phyloP scores from a whole-genome alignment of 2,888 invertebrate species.

The Eupithecia vulgata region DNA sequence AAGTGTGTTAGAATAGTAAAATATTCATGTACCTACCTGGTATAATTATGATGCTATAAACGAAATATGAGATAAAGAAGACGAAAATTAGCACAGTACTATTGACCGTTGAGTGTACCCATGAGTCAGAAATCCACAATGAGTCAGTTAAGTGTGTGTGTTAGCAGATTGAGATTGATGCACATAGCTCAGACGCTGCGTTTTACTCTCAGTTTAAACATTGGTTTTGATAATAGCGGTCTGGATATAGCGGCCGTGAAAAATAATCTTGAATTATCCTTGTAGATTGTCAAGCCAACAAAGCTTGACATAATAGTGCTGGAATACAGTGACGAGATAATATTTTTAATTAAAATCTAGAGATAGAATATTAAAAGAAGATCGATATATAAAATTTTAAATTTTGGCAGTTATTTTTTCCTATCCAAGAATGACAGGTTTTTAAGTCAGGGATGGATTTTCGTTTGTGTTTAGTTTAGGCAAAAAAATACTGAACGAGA shows the following conservation, averaged over 20 bases:
- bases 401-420: background rate
- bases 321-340: background rate
- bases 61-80: too few relatives aligned
- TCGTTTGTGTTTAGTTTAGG: background rate
- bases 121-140: constrained; percentile 54
- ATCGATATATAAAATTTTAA: background rate
- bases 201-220: constrained; percentile 9
- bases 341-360: background rate
- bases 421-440: too few relatives aligned
- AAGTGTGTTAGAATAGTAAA: too few relatives aligned
- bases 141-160: constrained; percentile 59
- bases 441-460: too few relatives aligned
- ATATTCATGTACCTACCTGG: too few relatives aligned
- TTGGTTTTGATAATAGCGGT: background rate
- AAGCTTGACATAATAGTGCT: background rate
- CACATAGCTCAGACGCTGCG: constrained; percentile 35
- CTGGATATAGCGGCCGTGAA: constrained; percentile 4
- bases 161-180: constrained; percentile 74
- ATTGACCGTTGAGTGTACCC: constrained; percentile 35
- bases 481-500: background rate
- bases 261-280: background rate
- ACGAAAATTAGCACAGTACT: background rate
- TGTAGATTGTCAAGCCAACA: background rate
- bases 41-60: too few relatives aligned
- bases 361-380: background rate